Percentiles rank a stretch among this genome's conserved stretches.
Evolutionary conservation across 1,140 invertebrate species (phyloP).

Genomic region (Euura saliciscinereae): DNA sequence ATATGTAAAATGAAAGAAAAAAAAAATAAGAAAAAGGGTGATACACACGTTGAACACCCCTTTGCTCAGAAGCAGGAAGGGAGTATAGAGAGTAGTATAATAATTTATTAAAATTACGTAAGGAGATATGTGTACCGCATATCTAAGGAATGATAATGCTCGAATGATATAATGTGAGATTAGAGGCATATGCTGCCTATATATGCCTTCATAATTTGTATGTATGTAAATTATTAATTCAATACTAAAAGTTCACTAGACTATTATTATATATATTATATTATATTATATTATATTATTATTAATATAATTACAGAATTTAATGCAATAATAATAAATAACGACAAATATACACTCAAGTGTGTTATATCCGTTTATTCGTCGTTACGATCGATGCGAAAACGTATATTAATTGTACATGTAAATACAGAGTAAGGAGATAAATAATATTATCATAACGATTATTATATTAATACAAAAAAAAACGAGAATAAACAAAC

Average conservation of each 20-base stretch:
- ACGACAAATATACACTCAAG: conserved; percentile 18
- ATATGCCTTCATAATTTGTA: conserved; percentile 26
- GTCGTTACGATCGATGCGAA: conserved; percentile 34
- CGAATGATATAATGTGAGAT: neutral
- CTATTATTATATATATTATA: conserved; percentile 37
- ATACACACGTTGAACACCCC: neutral
- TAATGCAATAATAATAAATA: conserved; percentile 32
- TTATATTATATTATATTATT: too few species aligned
- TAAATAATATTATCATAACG: conserved; percentile 45
- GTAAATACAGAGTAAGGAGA: conserved; percentile 50
- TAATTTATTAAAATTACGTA: conserved; percentile 8
- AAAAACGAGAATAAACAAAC: conserved; percentile 5
- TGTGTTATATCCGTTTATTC: conserved; percentile 3
- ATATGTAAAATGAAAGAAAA: too few species aligned
- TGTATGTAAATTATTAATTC: conserved; percentile 53
- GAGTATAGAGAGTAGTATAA: neutral
- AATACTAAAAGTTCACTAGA: conserved; percentile 14
- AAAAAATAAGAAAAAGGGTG: neutral
- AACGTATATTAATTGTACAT: too few species aligned
- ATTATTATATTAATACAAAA: conserved; percentile 29
- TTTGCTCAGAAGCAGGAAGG: neutral
- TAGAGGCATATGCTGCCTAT: neutral
- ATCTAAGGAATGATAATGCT: neutral
- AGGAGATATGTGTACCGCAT: neutral
- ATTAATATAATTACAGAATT: conserved; percentile 25